These are phyloP conservation scores for Odontesthes bonariensis DNA, from an alignment of 2,113 vertebrate species.

Conservation along the genomic window DNA sequence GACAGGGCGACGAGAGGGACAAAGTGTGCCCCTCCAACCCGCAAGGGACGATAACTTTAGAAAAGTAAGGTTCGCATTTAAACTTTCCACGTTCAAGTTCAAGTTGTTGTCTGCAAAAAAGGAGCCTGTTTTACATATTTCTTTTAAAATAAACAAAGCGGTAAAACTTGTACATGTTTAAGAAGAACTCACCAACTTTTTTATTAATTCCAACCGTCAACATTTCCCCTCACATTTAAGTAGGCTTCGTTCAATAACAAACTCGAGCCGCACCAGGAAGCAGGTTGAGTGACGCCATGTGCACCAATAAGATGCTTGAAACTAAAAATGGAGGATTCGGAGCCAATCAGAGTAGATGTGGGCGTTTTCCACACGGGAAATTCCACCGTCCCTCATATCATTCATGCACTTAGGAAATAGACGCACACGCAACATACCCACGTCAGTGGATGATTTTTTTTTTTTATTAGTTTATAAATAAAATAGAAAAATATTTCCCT, in stretches of 20 bases:
- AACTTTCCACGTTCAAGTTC: neutral
- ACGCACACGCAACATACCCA: neutral
- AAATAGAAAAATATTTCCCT: slow-evolving; percentile 56
- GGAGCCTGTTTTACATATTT: too few relatives aligned
- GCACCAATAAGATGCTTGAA: slow-evolving; percentile 65
- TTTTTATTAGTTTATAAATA: slow-evolving; percentile 69
- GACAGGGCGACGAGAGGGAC: neutral
- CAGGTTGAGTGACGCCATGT: slow-evolving; percentile 13
- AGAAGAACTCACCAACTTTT: slow-evolving; percentile 58
- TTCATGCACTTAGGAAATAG: slow-evolving; percentile 6
- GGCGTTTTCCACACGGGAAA: slow-evolving; percentile 69
- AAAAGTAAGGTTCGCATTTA: neutral
- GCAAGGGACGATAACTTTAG: neutral
- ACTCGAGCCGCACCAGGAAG: slow-evolving; percentile 72
- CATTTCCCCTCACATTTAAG: slow-evolving; percentile 52
- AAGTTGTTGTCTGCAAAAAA: neutral
- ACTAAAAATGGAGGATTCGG: neutral
- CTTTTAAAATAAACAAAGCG: neutral
- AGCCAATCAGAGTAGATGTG: slow-evolving; percentile 40
- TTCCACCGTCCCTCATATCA: slow-evolving; percentile 62
- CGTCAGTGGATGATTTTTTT: neutral
- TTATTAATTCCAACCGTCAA: slow-evolving; percentile 33
- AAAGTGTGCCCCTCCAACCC: neutral
- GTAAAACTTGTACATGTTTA: neutral
- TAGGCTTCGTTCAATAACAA: slow-evolving; percentile 54